Evolutionary conservation across 2,113 vertebrate genomes (phyloP).

Genomic region (Melozone crissalis): DNA sequence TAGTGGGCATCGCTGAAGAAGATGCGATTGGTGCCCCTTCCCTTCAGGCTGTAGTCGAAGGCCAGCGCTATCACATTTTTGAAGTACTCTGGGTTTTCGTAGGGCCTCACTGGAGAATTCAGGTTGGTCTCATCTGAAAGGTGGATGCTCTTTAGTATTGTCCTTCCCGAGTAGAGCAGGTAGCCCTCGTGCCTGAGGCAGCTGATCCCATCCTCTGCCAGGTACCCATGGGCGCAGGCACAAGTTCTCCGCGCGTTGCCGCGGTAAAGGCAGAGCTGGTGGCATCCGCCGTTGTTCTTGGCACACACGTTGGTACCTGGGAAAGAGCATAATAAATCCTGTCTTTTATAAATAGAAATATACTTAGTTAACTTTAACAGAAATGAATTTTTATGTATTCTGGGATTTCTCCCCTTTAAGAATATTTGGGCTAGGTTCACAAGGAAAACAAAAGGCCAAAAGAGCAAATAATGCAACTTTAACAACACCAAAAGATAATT

Average conservation of each 20-base stretch:
- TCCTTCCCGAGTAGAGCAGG: constrained; percentile 94
- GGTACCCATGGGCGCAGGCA: constrained; percentile 93
- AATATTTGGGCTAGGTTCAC: background rate
- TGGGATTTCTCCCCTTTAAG: background rate
- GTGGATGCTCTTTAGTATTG: constrained; percentile 95
- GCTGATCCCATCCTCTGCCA: constrained; percentile 86
- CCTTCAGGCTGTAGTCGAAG: constrained; percentile 89
- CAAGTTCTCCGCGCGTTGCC: constrained; percentile 85
- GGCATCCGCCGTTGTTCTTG: constrained; percentile 90
- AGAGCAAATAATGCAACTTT: background rate
- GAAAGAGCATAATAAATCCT: background rate
- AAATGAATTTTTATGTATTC: background rate
- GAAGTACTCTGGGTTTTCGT: constrained; percentile 91
- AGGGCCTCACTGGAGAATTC: constrained; percentile 92
- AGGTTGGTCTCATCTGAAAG: constrained; percentile 94
- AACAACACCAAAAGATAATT: background rate
- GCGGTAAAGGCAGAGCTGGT: constrained; percentile 94
- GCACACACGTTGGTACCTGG: constrained; percentile 92
- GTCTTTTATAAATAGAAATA: background rate
- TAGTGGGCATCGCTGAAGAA: constrained; percentile 97
- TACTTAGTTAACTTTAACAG: background rate
- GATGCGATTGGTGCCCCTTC: constrained; percentile 87
- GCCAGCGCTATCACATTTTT: constrained; percentile 94
- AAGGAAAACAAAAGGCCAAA: background rate
- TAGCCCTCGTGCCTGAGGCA: constrained; percentile 94